phyloP scores from a whole-genome alignment of 2,797 vertebrate species.

The Pristis pectinata region DNA sequence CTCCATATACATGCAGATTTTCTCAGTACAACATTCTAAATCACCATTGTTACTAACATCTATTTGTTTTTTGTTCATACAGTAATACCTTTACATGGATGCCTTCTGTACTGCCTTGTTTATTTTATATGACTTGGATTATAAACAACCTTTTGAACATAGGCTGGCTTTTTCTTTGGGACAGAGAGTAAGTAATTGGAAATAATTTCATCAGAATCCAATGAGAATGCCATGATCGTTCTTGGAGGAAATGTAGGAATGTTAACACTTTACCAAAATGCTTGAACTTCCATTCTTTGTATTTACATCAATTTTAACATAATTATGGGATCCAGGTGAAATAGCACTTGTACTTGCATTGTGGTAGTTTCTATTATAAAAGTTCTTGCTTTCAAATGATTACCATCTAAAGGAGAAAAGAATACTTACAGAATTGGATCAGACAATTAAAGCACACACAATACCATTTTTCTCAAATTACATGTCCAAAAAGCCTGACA shows the following conservation, averaged over 20 bases:
- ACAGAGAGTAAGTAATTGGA: constrained; percentile 55
- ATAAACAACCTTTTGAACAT: constrained; percentile 59
- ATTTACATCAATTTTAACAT: background rate
- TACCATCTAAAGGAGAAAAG: background rate
- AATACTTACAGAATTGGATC: background rate
- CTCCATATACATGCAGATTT: background rate
- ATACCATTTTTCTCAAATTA: background rate
- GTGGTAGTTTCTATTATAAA: background rate
- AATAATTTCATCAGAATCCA: background rate
- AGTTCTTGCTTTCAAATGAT: background rate
- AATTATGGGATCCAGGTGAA: background rate
- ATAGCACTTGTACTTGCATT: background rate
- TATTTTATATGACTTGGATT: constrained; percentile 62
- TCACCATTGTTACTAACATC: background rate
- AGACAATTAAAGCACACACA: background rate
- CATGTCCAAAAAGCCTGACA: background rate
- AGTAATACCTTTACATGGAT: constrained; percentile 42
- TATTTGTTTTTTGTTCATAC: constrained; percentile 39
- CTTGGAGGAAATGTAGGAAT: background rate
- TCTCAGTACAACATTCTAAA: background rate
- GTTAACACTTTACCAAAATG: background rate
- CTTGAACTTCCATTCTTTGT: background rate
- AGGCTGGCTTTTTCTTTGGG: constrained; percentile 64
- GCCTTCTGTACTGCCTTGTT: constrained; percentile 50
- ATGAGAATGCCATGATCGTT: background rate